These are phyloP conservation scores for Agonum fuliginosum DNA, from an alignment of 2,888 invertebrate genomes.

Conservation along the genomic window DNA sequence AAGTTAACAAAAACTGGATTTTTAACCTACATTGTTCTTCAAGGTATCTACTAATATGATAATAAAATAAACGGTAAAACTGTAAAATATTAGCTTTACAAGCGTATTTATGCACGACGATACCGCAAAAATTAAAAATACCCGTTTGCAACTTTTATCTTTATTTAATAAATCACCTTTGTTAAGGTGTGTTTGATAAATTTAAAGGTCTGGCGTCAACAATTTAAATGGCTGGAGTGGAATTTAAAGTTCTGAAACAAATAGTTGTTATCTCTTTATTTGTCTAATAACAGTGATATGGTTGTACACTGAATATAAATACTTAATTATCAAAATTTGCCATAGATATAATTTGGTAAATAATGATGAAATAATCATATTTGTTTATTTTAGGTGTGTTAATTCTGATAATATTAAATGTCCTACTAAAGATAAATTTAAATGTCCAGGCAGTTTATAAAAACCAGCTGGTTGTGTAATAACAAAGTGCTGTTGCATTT, in stretches of 20 bases:
- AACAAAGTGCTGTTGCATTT: no score
- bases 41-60: conserved; percentile 29
- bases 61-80: conserved; percentile 22
- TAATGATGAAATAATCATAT: conserved; percentile 17
- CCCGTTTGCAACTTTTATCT: conserved; percentile 43
- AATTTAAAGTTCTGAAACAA: conserved; percentile 39
- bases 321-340: conserved; percentile 36
- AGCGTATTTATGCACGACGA: conserved; percentile 20
- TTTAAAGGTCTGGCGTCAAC: conserved; percentile 49
- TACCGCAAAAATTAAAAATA: conserved; percentile 25
- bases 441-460: conserved; percentile 12
- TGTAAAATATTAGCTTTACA: conserved; percentile 24
- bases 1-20: conserved; percentile 28
- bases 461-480: no score
- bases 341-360: conserved; percentile 26
- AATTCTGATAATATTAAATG: conserved; percentile 36
- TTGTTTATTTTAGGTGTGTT: conserved; percentile 37
- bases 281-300: conserved; percentile 20
- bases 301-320: background rate
- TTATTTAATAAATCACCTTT: conserved; percentile 45
- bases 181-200: conserved; percentile 42
- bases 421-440: conserved; percentile 5
- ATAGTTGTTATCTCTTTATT: conserved; percentile 36
- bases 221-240: conserved; percentile 41
- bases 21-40: conserved; percentile 22